A percentile compares a stretch with the other conserved stretches of the same genome.
Evolutionary conservation across 2,888 invertebrate genomes (phyloP).

Genomic region (Clepsis dumicolana): DNA sequence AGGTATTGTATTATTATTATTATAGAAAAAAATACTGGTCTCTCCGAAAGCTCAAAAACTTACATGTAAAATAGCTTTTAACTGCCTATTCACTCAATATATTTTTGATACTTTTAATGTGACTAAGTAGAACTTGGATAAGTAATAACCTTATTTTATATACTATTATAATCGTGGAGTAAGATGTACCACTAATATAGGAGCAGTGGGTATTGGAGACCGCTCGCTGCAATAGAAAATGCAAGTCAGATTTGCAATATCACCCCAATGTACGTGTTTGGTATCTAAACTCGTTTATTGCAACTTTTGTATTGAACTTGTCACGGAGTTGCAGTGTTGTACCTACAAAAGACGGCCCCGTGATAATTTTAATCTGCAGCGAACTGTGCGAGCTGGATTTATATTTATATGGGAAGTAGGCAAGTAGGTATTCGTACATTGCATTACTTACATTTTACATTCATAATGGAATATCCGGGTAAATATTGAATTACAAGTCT

Average conservation of each 20-base stretch:
- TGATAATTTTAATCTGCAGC: not conserved
- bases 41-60: too few relatives aligned
- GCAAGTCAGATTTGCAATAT: slow-evolving; percentile 15
- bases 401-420: too few relatives aligned
- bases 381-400: too few relatives aligned
- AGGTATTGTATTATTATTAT: too few relatives aligned
- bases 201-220: not conserved
- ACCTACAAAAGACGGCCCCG: not conserved
- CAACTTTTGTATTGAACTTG: not conserved
- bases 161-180: not conserved
- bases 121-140: not conserved
- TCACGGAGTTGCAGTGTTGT: not conserved
- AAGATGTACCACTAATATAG: not conserved
- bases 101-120: too few relatives aligned
- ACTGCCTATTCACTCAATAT: too few relatives aligned
- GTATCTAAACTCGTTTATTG: slow-evolving; percentile 1
- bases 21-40: too few relatives aligned
- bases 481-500: too few relatives aligned
- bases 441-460: too few relatives aligned
- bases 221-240: not conserved
- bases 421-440: too few relatives aligned
- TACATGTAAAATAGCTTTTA: too few relatives aligned
- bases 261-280: not conserved
- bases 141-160: not conserved
- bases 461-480: too few relatives aligned